Evolutionary conservation across 2,888 invertebrate species (phyloP).

Genomic region (Agonopterix arenella): DNA sequence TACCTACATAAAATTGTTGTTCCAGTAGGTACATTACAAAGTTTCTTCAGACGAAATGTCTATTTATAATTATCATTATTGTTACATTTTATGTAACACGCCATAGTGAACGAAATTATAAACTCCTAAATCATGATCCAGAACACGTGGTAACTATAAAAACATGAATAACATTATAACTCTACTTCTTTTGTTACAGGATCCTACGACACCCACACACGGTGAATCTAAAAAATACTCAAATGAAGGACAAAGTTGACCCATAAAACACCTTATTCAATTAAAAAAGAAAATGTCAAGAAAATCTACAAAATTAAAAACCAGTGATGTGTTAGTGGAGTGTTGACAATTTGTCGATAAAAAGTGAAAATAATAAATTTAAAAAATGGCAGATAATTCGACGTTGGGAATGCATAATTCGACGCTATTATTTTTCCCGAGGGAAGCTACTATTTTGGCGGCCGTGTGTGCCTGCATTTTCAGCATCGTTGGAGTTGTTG

Average conservation of each 20-base stretch:
- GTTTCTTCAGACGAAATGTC: no score
- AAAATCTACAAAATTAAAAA: conserved; percentile 33
- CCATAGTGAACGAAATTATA: conserved; percentile 11
- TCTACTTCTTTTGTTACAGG: conserved; percentile 33
- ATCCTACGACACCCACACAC: conserved; percentile 11
- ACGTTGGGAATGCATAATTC: conserved; percentile 32
- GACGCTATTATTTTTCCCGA: conserved; percentile 75
- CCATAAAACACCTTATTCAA: conserved; percentile 15
- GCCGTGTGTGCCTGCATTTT: conserved; percentile 88
- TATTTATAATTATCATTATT: no score
- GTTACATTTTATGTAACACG: not conserved
- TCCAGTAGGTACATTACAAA: no score
- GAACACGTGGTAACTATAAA: conserved; percentile 19
- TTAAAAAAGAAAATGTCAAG: conserved; percentile 31
- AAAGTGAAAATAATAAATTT: conserved; percentile 27
- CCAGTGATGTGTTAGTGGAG: conserved; percentile 34
- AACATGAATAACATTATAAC: conserved; percentile 18
- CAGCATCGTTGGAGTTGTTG: conserved; percentile 86
- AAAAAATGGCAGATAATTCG: conserved; percentile 38
- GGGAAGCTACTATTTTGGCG: conserved; percentile 85
- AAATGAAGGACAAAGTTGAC: conserved; percentile 9
- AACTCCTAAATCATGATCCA: conserved; percentile 18
- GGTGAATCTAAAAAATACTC: conserved; percentile 8
- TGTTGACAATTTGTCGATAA: conserved; percentile 19
- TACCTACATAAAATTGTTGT: no score